These are phyloP conservation scores for Pantherophis vulpinus DNA, from an alignment of 2,797 vertebrate species.

Conservation along the genomic window DNA sequence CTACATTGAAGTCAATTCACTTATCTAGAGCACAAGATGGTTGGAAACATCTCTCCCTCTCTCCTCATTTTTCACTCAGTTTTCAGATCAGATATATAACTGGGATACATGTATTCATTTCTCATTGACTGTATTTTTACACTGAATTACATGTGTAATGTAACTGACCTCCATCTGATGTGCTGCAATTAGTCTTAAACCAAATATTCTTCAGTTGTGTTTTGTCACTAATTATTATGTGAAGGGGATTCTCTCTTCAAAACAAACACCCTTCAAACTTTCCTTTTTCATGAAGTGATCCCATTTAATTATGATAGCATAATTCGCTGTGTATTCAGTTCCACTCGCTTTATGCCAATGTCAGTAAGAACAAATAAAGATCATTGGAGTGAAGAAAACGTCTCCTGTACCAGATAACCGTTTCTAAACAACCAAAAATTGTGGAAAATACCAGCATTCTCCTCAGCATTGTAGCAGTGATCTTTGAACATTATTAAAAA, in stretches of 20 bases:
- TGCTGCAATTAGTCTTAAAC: neutral
- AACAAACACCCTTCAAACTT: neutral
- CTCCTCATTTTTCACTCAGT: neutral
- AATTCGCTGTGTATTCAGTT: neutral
- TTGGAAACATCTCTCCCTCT: neutral
- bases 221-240: neutral
- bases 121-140: neutral
- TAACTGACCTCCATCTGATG: neutral
- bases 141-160: neutral
- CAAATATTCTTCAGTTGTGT: neutral
- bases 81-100: neutral
- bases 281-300: neutral
- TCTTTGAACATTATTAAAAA: neutral
- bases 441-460: neutral
- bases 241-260: neutral
- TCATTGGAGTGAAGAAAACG: neutral
- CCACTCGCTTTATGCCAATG: neutral
- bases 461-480: neutral
- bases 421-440: neutral
- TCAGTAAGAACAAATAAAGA: neutral
- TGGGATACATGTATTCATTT: neutral
- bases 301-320: neutral
- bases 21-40: neutral
- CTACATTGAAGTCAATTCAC: neutral
- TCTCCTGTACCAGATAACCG: neutral